Evolutionary conservation across 2,797 vertebrate species (phyloP).

Genomic region (Salmo trutta): DNA sequence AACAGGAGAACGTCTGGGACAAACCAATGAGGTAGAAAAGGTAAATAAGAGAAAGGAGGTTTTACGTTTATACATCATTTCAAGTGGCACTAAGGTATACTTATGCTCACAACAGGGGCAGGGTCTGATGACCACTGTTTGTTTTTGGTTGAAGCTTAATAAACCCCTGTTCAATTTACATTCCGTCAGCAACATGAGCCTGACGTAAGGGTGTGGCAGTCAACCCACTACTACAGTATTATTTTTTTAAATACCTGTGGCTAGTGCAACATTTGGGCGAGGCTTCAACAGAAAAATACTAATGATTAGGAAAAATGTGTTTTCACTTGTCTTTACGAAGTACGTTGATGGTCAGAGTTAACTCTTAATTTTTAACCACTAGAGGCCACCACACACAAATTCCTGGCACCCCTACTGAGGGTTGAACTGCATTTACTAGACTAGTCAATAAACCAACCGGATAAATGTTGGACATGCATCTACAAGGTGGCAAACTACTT

Average conservation of each 20-base stretch:
- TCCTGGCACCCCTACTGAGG: neutral
- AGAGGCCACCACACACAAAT: neutral
- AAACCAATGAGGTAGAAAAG: no score
- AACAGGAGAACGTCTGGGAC: no score
- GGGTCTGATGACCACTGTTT: neutral
- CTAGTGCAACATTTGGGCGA: neutral
- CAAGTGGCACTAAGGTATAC: neutral
- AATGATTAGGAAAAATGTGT: no score
- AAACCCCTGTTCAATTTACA: neutral
- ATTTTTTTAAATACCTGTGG: neutral
- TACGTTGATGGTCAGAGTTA: neutral
- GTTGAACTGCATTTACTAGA: neutral
- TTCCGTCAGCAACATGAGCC: neutral
- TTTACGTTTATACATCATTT: no score
- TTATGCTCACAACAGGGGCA: neutral
- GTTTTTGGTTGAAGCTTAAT: neutral
- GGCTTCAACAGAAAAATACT: no score
- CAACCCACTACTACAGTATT: neutral
- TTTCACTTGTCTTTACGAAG: no score
- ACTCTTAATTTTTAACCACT: neutral
- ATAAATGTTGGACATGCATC: neutral
- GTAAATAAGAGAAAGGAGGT: no score
- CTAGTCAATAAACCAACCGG: neutral
- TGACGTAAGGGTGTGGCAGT: neutral
- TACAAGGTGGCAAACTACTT: neutral